Base-by-base conservation (phyloP, 2,888 invertebrate species). In the Pilophorus perplexus region DNA sequence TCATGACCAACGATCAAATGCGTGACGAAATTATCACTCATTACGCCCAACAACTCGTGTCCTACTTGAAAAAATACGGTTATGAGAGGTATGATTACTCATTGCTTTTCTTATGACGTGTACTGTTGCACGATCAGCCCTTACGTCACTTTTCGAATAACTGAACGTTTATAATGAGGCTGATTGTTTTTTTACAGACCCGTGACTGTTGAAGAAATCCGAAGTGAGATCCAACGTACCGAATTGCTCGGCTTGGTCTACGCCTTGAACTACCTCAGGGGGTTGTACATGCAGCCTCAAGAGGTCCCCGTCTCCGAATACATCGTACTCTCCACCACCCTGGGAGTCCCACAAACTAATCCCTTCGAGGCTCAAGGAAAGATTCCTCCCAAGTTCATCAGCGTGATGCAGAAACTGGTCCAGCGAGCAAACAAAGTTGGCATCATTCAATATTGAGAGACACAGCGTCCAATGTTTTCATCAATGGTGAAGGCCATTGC, bases 11-110 rank as follows among this genome's bases (percentile, higher is more conserved):
- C 59, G 59, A 59, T 8, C n/a, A 5, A 2, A 22, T 18, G 4
- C 33, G 48, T 1, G 48, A 50, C 18, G 37, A 64, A 20, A 16
- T 64, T 16, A 22, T 64, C 2, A 14, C 18, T 3, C 14, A 28
- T 22, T 64, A 64, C 37, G 28, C 22, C 14, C 14, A 64, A 3
- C 20, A 42, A 12, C 23, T 64, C 12, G 20, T 37, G n/a, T 2
- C 16, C 5, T 64, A 48, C 25, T 33, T 64, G 33, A 50, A 64
- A n/a, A 38, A 33, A n/a, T 64, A 22, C 22, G 48, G 50, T n/a
- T 50, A 48, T 37, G 5, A 64, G 14, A 50, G 37, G 38, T 22
- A n/a, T n/a, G n/a, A n/a, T n/a, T n/a, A n/a, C n/a, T n/a, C n/a
- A 18, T 40, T 16, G 16, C n/a, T 18, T 18, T 2, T 40, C 40